phyloP scores from a whole-genome alignment of 35 echinoderm and acorn worm species.

The Heliocidaris erythrogramma region DNA sequence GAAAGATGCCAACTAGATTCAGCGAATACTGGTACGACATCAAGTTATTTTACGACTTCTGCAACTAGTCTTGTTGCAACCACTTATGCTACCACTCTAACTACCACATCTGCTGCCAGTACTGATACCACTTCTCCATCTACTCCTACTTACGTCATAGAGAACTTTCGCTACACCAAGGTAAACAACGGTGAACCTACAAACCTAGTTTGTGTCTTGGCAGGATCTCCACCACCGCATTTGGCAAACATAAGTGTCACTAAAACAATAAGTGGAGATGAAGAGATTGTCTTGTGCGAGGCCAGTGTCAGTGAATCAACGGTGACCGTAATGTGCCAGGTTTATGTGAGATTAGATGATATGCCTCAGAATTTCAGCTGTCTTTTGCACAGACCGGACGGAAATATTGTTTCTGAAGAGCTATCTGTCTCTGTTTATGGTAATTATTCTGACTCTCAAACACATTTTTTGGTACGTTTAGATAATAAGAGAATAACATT shows the following conservation, averaged over 20 bases:
- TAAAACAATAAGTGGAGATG: background rate
- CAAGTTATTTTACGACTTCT: background rate
- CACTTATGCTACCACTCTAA: background rate
- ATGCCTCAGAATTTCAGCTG: background rate
- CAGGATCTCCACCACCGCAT: background rate
- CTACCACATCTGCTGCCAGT: background rate
- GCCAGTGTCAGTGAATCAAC: background rate
- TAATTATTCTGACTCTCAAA: background rate
- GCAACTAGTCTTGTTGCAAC: background rate
- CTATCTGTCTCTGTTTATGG: background rate
- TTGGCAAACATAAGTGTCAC: background rate
- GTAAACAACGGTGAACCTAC: conserved; percentile 23
- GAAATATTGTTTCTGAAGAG: background rate
- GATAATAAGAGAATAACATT: too few relatives aligned
- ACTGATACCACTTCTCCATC: background rate
- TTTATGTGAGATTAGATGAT: background rate
- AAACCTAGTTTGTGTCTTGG: background rate
- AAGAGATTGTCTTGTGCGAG: background rate
- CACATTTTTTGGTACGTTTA: too few relatives aligned
- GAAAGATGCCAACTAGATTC: too few relatives aligned
- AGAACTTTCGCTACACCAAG: conserved; percentile 25
- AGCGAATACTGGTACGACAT: background rate
- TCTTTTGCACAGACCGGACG: conserved; percentile 1
- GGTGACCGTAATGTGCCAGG: background rate
- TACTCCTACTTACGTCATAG: background rate